Evolutionary conservation across 2,888 invertebrate species (phyloP).

Genomic region (Pecten maximus): DNA sequence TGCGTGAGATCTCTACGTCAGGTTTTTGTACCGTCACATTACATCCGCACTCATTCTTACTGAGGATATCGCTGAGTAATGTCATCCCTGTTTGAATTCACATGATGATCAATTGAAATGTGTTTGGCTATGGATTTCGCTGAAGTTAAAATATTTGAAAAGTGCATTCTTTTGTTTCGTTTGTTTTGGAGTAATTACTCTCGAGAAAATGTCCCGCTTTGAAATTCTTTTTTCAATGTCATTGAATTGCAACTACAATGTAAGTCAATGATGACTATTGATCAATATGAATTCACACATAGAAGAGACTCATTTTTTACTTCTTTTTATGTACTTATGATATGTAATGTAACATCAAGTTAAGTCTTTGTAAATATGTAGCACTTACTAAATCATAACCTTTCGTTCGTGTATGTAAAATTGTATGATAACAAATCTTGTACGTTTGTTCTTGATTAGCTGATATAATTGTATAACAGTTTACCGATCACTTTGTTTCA

Average conservation of each 20-base stretch:
- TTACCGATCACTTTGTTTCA: neutral
- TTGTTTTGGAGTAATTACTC: no score
- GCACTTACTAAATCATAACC: neutral
- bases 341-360: neutral
- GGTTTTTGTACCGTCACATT: neutral
- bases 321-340: neutral
- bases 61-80: neutral
- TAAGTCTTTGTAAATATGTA: neutral
- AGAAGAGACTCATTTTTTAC: neutral
- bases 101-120: neutral
- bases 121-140: no score
- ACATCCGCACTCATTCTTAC: neutral
- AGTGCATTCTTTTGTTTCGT: no score
- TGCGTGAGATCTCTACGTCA: neutral
- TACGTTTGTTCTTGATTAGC: neutral
- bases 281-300: no score
- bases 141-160: no score
- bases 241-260: no score
- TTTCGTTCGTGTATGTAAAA: neutral
- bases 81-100: neutral
- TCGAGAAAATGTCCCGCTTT: no score
- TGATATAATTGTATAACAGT: neutral
- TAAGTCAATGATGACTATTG: no score
- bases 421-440: neutral
- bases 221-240: no score